Conservation (phyloP, 1,140 invertebrate genomes). For the Microplitis demolitor region DNA sequence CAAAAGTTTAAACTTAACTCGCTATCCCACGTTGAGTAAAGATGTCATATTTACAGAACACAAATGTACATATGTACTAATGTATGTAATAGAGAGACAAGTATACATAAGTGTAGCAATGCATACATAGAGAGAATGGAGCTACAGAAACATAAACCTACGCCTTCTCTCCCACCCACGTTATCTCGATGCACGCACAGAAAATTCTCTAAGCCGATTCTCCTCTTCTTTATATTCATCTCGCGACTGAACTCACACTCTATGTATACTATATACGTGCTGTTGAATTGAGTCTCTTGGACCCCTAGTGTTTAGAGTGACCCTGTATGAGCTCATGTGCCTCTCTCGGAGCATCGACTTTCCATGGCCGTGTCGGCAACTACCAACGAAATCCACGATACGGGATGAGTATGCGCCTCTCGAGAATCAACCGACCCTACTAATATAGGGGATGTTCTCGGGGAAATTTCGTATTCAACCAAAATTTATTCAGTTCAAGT, state of each 20-base stretch:
- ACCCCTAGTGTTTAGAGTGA: not conserved
- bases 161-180: slow-evolving; percentile 27
- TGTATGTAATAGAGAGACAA: not conserved
- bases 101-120: not conserved
- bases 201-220: not conserved
- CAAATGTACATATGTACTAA: slow-evolving; percentile 8
- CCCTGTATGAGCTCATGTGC: not conserved
- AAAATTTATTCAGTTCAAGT: too few relatives aligned
- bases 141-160: slow-evolving; percentile 11
- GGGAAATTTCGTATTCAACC: too few relatives aligned
- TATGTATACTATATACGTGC: not conserved
- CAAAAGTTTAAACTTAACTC: slow-evolving; percentile 20
- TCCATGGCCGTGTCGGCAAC: not conserved
- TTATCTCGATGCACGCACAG: slow-evolving; percentile 22
- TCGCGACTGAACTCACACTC: not conserved
- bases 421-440: too few relatives aligned
- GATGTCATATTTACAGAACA: slow-evolving; percentile 23
- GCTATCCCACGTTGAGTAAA: slow-evolving; percentile 21
- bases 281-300: not conserved
- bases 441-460: too few relatives aligned
- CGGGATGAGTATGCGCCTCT: too few relatives aligned
- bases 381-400: not conserved
- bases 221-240: not conserved
- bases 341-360: slow-evolving; percentile 6
- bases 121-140: slow-evolving; percentile 15